These are phyloP conservation scores for Diprion similis DNA, from an alignment of 1,140 invertebrate genomes.

Conservation along the genomic window DNA sequence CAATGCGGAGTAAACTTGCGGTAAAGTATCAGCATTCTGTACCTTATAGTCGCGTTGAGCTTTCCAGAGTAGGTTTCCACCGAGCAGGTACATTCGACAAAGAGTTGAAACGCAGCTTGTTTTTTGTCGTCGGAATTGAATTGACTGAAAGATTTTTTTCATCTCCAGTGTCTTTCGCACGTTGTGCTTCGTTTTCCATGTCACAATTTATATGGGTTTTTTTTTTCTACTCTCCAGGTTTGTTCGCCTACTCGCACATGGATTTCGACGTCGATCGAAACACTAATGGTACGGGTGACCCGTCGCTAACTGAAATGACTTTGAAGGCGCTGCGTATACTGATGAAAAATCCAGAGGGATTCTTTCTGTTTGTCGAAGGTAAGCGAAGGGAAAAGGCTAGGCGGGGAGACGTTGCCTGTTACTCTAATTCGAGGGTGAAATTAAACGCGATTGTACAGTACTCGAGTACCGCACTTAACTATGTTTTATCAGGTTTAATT, in stretches of 20 bases:
- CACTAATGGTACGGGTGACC: slow-evolving; percentile 70
- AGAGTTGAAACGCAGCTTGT: too few relatives aligned
- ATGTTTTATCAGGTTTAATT: too few relatives aligned
- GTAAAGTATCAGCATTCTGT: too few relatives aligned
- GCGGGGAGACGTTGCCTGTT: slow-evolving; percentile 2
- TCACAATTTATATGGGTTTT: background rate
- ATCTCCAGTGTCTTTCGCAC: too few relatives aligned
- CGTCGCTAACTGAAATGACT: slow-evolving; percentile 84
- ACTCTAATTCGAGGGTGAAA: background rate
- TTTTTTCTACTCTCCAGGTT: slow-evolving; percentile 48
- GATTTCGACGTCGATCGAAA: slow-evolving; percentile 66
- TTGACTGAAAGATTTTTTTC: too few relatives aligned
- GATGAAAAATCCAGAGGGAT: slow-evolving; percentile 80
- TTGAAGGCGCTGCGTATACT: slow-evolving; percentile 81
- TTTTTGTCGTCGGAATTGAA: too few relatives aligned
- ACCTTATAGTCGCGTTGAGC: too few relatives aligned
- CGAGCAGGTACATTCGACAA: too few relatives aligned
- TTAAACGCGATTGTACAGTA: too few relatives aligned
- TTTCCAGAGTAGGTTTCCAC: too few relatives aligned
- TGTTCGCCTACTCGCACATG: slow-evolving; percentile 66
- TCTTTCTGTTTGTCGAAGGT: slow-evolving; percentile 91
- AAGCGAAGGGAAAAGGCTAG: slow-evolving; percentile 32
- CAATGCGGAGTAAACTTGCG: too few relatives aligned
- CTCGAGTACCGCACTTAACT: too few relatives aligned
- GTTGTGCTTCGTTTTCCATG: background rate